Evolutionary conservation across 2,888 invertebrate species (phyloP).

Genomic region (Rotaria sp.): DNA sequence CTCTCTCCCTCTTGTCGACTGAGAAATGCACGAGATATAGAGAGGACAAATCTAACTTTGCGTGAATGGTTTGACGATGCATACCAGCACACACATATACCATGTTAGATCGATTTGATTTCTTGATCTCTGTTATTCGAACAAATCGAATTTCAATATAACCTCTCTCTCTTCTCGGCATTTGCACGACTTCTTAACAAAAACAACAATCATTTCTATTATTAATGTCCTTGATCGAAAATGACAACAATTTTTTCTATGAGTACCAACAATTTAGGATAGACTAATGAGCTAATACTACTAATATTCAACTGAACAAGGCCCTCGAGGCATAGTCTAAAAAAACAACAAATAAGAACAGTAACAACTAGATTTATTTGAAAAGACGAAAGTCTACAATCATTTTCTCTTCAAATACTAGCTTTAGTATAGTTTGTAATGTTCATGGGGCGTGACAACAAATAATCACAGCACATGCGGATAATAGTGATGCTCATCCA

Average conservation of each 20-base stretch:
- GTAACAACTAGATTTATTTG: not conserved
- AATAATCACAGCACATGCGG: conserved; percentile 1
- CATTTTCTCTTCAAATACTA: not conserved
- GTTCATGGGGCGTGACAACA: not conserved
- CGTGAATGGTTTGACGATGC: not conserved
- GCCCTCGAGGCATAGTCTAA: not conserved
- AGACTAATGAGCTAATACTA: not conserved
- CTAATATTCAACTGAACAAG: not conserved
- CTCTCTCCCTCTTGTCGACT: not conserved
- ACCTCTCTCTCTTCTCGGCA: not conserved
- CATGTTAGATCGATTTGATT: conserved; percentile 7
- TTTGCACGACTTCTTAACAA: not conserved
- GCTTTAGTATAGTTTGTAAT: not conserved
- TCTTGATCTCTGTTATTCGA: conserved; percentile 4
- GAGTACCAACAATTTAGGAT: not conserved
- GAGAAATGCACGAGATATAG: conserved; percentile 17
- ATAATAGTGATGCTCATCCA: conserved; percentile 11
- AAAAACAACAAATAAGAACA: not conserved
- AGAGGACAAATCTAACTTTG: not conserved
- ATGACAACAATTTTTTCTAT: not conserved
- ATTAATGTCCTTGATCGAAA: not conserved
- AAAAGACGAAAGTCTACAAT: not conserved
- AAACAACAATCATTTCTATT: not conserved
- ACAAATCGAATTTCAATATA: conserved; percentile 3
- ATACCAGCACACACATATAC: not conserved